Percentiles rank a stretch among this genome's conserved stretches.
Evolutionary conservation across 2,797 vertebrate genomes (phyloP).

Genomic region (Varecia variegata): DNA sequence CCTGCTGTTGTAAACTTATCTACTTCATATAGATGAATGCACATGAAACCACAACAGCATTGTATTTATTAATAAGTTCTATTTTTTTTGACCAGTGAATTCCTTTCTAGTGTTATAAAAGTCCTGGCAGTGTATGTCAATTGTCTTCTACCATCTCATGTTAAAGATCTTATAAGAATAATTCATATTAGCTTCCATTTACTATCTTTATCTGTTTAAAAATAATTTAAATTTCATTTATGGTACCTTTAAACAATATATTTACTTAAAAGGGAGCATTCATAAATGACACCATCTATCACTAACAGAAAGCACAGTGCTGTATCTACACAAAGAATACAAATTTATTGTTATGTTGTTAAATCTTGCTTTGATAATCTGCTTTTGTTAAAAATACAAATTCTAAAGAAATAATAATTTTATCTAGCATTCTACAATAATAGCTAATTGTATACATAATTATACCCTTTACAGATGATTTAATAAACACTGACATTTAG

Average conservation of each 20-base stretch:
- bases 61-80: too few species aligned
- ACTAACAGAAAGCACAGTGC: background rate
- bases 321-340: background rate
- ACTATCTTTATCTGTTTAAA: conserved; percentile 3
- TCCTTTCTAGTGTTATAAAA: background rate
- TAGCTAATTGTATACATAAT: background rate
- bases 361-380: conserved; percentile 25
- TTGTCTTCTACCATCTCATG: background rate
- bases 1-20: background rate
- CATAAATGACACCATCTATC: background rate
- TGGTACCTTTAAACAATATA: background rate
- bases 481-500: background rate
- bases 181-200: conserved; percentile 9
- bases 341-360: background rate
- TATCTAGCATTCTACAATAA: background rate
- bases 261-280: background rate
- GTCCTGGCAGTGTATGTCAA: background rate
- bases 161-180: background rate
- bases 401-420: conserved; percentile 3
- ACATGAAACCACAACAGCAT: background rate
- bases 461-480: background rate
- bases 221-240: background rate
- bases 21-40: background rate
- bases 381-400: background rate
- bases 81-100: background rate